These are phyloP conservation scores for Nycticorax nycticorax DNA, from an alignment of 2,113 vertebrate genomes.

Conservation along the genomic window DNA sequence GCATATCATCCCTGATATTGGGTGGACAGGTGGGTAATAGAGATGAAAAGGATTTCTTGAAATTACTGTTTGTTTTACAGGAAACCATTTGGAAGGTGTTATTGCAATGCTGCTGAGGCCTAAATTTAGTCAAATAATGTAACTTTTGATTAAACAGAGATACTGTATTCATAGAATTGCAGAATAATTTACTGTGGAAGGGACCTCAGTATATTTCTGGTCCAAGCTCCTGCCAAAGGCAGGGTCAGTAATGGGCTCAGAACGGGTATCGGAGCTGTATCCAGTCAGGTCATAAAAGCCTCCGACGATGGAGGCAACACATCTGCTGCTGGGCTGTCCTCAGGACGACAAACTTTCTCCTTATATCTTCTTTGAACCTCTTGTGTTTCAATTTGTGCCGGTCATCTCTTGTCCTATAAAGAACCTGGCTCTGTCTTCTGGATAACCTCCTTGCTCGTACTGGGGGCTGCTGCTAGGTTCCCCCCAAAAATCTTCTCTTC, in stretches of 20 bases:
- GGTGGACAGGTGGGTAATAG: background rate
- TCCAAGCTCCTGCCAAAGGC: background rate
- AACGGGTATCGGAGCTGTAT: background rate
- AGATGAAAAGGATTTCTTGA: background rate
- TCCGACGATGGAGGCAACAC: background rate
- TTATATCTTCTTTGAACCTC: background rate
- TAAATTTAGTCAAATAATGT: background rate
- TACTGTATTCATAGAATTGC: background rate
- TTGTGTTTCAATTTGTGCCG: background rate
- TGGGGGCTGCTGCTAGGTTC: background rate
- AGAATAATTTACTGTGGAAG: background rate
- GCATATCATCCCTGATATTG: background rate
- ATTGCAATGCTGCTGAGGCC: background rate
- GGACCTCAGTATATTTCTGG: background rate
- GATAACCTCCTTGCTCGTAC: background rate
- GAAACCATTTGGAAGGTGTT: background rate
- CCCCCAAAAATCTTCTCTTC: background rate
- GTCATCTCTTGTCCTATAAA: background rate
- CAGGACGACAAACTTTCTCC: background rate
- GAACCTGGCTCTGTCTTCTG: background rate
- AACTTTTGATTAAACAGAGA: background rate
- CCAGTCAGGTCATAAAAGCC: background rate
- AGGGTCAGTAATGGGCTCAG: background rate
- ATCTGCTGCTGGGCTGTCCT: background rate
- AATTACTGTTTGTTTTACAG: background rate